phyloP scores from a whole-genome alignment of 2,797 vertebrate species.

The Manis javanica region DNA sequence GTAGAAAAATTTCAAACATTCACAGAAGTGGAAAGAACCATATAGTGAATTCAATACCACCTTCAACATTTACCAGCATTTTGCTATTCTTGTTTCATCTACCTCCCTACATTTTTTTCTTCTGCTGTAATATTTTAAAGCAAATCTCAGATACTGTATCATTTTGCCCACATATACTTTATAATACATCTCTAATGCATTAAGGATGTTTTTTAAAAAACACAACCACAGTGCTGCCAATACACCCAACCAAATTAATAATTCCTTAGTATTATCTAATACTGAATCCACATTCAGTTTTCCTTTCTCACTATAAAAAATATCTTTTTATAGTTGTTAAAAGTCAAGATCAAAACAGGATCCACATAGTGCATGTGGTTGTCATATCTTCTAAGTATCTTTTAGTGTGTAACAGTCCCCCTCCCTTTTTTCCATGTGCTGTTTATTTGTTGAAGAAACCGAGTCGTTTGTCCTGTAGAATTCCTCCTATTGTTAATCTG shows the following conservation, averaged over 20 bases:
- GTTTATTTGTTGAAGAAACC: neutral
- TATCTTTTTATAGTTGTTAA: neutral
- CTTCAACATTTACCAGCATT: neutral
- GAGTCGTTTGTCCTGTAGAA: neutral
- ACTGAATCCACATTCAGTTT: neutral
- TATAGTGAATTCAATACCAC: neutral
- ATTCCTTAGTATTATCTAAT: neutral
- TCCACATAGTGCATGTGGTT: neutral
- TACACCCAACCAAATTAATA: neutral
- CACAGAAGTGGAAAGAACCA: neutral
- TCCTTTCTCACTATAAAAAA: slow-evolving; percentile 13
- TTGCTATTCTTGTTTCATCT: neutral
- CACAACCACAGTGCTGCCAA: neutral
- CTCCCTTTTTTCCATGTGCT: neutral
- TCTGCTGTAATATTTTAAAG: neutral
- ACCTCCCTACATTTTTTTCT: neutral
- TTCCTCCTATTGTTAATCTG: neutral
- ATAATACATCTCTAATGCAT: neutral
- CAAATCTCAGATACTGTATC: neutral
- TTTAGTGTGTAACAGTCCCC: neutral
- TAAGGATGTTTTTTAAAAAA: neutral
- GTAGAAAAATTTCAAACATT: neutral
- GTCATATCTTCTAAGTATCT: neutral
- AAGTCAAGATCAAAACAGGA: neutral
- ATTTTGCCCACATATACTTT: neutral